Base-by-base conservation (phyloP, 1,140 invertebrate species). In the Drosophila nigrodunni region DNA sequence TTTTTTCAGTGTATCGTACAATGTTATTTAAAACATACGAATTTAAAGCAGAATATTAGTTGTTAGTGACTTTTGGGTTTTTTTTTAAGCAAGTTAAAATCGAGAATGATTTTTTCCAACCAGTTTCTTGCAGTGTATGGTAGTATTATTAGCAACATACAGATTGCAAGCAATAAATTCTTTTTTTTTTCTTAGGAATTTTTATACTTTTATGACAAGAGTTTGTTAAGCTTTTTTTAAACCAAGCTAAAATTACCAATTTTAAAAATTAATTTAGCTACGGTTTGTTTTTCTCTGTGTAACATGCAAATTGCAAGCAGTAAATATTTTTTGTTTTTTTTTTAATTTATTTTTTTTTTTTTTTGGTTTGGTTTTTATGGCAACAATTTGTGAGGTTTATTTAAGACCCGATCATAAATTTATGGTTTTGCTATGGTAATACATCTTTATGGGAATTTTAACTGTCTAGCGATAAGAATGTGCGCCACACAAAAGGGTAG, bases 401-500 rank as follows among this genome's bases (percentile, higher is more conserved):
- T 35, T 13, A 1, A 37, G 8, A 37, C 30, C 35, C 35, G 25
- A 34, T 52, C n/a, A 52, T 35, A 34, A 52, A 34, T 13, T 52
- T 34, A 52, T 52, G 11, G 49, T 52, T 34, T 54, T 54, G 4
- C 34, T 52, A 13, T 43, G 41, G 41, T 43, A 6, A 43, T 43
- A 43, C 41, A 13, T 43, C 41, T 13, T 43, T 43, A 43, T 43
- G 39, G 39, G 11, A 11, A 41, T 41, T 41, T 41, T 2, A 41
- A 10, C 39, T 41, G 41, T 43, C 41, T 43, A 43, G 1, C n/a
- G 41, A 43, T 43, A 43, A 43, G 41, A 43, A 43, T 43, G 3
- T 43, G 4, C 41, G 41, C 4, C n/a, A 43, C n/a, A 43, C 9
- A 43, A 43, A 30, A 30, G 25, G 25, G 3, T 30, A 30, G 6